A percentile compares a stretch with the other conserved stretches of the same genome.
phyloP scores from a whole-genome alignment of 1,140 invertebrate species.

The Pseudomyrmex pallidus region DNA sequence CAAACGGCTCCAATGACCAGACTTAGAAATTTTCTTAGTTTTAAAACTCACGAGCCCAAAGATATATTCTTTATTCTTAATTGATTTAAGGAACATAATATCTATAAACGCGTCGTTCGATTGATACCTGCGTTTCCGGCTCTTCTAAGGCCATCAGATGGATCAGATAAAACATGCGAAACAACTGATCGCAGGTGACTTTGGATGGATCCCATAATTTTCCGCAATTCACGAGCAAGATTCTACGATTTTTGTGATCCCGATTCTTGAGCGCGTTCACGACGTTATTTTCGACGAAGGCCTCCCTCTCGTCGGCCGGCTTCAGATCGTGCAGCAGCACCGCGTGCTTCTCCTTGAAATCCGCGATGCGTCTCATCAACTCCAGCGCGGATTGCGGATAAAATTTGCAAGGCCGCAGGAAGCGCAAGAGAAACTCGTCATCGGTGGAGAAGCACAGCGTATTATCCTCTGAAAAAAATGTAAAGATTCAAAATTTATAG shows the following conservation, averaged over 20 bases:
- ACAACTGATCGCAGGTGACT: conserved; percentile 90
- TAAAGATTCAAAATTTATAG: conserved; percentile 10
- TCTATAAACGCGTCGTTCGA: neutral
- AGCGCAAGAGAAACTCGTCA: conserved; percentile 90
- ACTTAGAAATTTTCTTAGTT: too few species aligned
- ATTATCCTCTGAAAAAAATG: conserved; percentile 83
- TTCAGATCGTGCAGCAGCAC: conserved; percentile 87
- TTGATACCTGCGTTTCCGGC: conserved; percentile 88
- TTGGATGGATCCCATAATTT: conserved; percentile 90
- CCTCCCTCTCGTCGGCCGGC: conserved; percentile 88
- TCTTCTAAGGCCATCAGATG: conserved; percentile 91
- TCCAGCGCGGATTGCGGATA: conserved; percentile 91
- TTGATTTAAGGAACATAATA: neutral
- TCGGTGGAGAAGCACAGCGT: conserved; percentile 89
- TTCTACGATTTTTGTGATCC: conserved; percentile 89
- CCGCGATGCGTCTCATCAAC: conserved; percentile 90
- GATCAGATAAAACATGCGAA: conserved; percentile 91
- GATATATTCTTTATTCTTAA: too few species aligned
- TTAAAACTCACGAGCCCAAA: too few species aligned
- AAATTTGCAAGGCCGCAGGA: conserved; percentile 92
- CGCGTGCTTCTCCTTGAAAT: conserved; percentile 90
- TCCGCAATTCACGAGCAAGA: conserved; percentile 87
- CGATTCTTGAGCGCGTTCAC: conserved; percentile 90
- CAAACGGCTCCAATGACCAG: too few species aligned
- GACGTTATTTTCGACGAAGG: conserved; percentile 89